Evolutionary conservation across 2,797 vertebrate species (phyloP).

Genomic region (Typhlichthys subterraneus): DNA sequence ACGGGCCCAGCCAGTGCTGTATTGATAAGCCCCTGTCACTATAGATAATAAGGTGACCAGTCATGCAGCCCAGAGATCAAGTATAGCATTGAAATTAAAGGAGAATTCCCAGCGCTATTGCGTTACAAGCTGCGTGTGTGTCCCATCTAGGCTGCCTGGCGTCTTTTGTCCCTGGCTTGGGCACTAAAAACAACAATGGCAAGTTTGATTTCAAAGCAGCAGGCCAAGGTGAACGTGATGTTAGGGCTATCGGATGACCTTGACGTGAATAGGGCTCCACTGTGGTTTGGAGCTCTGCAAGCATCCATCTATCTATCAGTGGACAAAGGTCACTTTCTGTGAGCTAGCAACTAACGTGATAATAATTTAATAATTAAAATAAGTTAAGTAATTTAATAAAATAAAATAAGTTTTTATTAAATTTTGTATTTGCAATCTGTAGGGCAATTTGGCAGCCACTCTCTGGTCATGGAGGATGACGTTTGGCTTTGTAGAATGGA

Average conservation of each 20-base stretch:
- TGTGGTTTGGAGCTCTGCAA: constrained; percentile 50
- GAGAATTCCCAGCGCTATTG: constrained; percentile 88
- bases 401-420: too few relatives aligned
- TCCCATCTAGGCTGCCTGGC: constrained; percentile 38
- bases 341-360: neutral
- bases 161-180: constrained; percentile 77
- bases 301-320: constrained; percentile 54
- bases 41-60: constrained; percentile 90
- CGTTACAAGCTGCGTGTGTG: constrained; percentile 79
- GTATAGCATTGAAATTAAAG: constrained; percentile 88
- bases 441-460: too few relatives aligned
- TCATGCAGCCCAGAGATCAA: constrained; percentile 89
- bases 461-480: too few relatives aligned
- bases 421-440: too few relatives aligned
- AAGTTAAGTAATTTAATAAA: too few relatives aligned
- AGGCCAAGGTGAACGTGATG: constrained; percentile 64
- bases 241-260: constrained; percentile 73
- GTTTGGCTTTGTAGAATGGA: too few relatives aligned
- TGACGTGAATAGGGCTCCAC: constrained; percentile 69
- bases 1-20: constrained; percentile 69
- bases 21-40: constrained; percentile 80
- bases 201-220: constrained; percentile 77
- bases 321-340: constrained; percentile 65
- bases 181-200: constrained; percentile 80
- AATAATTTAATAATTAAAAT: too few relatives aligned